Conservation (phyloP, 2,113 vertebrate genomes). For the Toxotes jaculatrix region DNA sequence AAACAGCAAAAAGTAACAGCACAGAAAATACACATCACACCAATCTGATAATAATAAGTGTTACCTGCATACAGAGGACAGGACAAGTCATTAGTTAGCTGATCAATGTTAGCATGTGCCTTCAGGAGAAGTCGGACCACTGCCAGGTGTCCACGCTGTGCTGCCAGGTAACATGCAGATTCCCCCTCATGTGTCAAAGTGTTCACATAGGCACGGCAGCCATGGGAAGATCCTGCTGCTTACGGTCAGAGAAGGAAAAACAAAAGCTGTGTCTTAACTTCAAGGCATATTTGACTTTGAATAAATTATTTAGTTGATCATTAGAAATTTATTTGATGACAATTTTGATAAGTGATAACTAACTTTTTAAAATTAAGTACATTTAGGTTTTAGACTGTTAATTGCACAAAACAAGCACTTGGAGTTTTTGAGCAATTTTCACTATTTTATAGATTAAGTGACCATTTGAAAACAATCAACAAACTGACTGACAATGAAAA, state of each 20-base stretch:
- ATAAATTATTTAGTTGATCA: too few relatives aligned
- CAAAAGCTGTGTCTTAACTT: too few relatives aligned
- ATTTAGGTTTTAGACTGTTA: too few relatives aligned
- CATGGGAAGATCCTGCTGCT: slow-evolving; percentile 76
- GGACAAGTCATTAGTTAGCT: slow-evolving; percentile 87
- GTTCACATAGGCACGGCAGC: slow-evolving; percentile 78
- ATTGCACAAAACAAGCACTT: too few relatives aligned
- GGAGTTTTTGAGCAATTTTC: too few relatives aligned
- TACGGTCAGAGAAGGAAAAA: background rate
- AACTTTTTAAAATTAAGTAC: too few relatives aligned
- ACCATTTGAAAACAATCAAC: too few relatives aligned
- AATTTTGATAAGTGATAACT: too few relatives aligned
- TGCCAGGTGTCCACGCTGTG: slow-evolving; percentile 83
- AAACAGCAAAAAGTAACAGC: background rate
- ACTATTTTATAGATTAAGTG: too few relatives aligned
- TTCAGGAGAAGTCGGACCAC: slow-evolving; percentile 85
- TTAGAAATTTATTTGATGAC: too few relatives aligned
- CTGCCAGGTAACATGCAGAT: slow-evolving; percentile 89
- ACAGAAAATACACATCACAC: too few relatives aligned
- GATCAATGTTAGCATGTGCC: slow-evolving; percentile 85
- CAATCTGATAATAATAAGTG: background rate
- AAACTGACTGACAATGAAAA: background rate
- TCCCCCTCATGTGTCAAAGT: slow-evolving; percentile 90
- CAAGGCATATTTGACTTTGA: too few relatives aligned
- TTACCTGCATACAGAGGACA: slow-evolving; percentile 92